Evolutionary conservation across 2,888 invertebrate genomes (phyloP).

Genomic region (Pharmacophagus antenor): DNA sequence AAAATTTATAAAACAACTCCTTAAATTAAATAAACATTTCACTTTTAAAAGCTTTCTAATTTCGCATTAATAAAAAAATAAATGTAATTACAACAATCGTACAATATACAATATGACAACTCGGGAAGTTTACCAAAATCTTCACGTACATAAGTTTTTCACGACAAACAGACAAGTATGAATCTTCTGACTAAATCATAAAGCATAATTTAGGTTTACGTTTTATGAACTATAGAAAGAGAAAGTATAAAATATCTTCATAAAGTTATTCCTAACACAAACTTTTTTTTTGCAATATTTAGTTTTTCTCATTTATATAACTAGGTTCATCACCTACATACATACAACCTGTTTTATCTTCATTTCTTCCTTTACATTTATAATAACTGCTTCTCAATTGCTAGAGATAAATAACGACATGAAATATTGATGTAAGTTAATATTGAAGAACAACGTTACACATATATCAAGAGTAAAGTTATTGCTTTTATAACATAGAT

Average conservation of each 20-base stretch:
- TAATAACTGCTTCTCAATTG: no score
- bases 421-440: no score
- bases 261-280: background rate
- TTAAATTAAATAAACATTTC: background rate
- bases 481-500: no score
- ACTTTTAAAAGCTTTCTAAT: background rate
- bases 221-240: constrained; percentile 1
- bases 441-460: no score
- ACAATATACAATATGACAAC: constrained; percentile 16
- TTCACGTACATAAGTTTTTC: constrained; percentile 5
- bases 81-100: background rate
- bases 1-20: background rate
- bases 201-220: constrained; percentile 1
- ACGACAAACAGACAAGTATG: constrained; percentile 1
- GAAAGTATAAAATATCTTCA: constrained; percentile 7
- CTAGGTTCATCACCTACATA: background rate
- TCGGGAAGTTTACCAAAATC: constrained; percentile 17
- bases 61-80: background rate
- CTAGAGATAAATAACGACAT: no score
- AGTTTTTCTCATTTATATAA: background rate
- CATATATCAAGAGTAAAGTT: no score
- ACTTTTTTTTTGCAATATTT: background rate
- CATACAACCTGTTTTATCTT: no score
- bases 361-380: no score
- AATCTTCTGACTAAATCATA: background rate